Evolutionary conservation across 2,888 invertebrate species (phyloP).

Genomic region (Drosophila mimetica): DNA sequence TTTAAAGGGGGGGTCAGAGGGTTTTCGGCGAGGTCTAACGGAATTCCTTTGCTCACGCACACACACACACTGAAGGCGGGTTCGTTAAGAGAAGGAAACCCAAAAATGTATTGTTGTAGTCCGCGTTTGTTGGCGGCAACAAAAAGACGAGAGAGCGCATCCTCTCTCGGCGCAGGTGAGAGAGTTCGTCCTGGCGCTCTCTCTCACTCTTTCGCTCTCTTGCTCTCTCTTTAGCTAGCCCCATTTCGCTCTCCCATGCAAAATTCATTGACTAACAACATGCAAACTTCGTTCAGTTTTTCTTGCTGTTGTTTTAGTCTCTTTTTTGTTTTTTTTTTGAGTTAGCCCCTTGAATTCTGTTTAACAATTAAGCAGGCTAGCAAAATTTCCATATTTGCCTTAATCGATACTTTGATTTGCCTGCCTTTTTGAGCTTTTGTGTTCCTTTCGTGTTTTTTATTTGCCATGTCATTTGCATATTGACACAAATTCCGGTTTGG

Average conservation of each 20-base stretch:
- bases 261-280: conserved; percentile 79
- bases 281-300: conserved; percentile 62
- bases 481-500: conserved; percentile 21
- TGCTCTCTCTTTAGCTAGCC: conserved; percentile 10
- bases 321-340: background rate
- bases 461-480: conserved; percentile 30
- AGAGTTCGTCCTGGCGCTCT: conserved; percentile 3
- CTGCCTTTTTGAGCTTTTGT: background rate
- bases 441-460: background rate
- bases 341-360: background rate
- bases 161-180: conserved; percentile 27
- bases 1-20: background rate
- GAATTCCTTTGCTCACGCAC: conserved; percentile 35
- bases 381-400: background rate
- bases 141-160: background rate
- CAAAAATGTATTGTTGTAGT: conserved; percentile 22
- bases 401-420: conserved; percentile 10
- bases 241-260: conserved; percentile 44
- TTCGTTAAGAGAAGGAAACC: conserved; percentile 39
- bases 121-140: conserved; percentile 7
- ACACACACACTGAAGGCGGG: background rate
- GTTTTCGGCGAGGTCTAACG: background rate
- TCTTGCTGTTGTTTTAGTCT: conserved; percentile 9
- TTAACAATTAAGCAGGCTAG: background rate
- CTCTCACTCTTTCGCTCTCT: background rate